Percentiles rank a stretch among this genome's conserved stretches.
Evolutionary conservation across 2,888 invertebrate species (phyloP).

Genomic region (Strigamia crassipes): DNA sequence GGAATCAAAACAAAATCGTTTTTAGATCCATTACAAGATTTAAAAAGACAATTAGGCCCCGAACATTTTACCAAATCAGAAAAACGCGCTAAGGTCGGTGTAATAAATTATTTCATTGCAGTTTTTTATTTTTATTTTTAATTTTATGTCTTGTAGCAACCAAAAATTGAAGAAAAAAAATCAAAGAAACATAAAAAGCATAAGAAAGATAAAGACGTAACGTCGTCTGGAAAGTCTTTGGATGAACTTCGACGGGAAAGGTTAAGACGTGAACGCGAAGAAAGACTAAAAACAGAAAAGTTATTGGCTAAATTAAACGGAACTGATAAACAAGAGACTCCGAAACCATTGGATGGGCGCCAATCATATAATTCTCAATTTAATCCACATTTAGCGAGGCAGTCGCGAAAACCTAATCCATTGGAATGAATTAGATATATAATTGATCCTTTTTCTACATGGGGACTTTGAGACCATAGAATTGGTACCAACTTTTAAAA

Average conservation of each 20-base stretch:
- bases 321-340: slow-evolving; percentile 56
- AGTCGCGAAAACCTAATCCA: slow-evolving; percentile 49
- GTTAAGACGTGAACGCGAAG: slow-evolving; percentile 77
- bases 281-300: slow-evolving; percentile 72
- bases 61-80: neutral
- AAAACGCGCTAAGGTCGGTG: neutral
- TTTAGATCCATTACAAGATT: slow-evolving; percentile 73
- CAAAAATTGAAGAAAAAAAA: slow-evolving; percentile 51
- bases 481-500: neutral
- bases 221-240: slow-evolving; percentile 60
- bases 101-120: neutral
- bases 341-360: slow-evolving; percentile 55
- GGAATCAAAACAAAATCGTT: slow-evolving; percentile 69
- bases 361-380: slow-evolving; percentile 96
- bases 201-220: slow-evolving; percentile 56
- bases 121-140: neutral
- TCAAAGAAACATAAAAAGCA: slow-evolving; percentile 55
- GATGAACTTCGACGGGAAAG: slow-evolving; percentile 76
- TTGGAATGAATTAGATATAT: neutral
- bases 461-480: neutral
- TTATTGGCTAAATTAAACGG: slow-evolving; percentile 73
- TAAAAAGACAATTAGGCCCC: slow-evolving; percentile 67
- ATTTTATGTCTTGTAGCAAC: neutral
- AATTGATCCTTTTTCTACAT: neutral
- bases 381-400: slow-evolving; percentile 71